These are phyloP conservation scores for Wasmannia auropunctata DNA, from an alignment of 1,140 invertebrate genomes.

Conservation along the genomic window DNA sequence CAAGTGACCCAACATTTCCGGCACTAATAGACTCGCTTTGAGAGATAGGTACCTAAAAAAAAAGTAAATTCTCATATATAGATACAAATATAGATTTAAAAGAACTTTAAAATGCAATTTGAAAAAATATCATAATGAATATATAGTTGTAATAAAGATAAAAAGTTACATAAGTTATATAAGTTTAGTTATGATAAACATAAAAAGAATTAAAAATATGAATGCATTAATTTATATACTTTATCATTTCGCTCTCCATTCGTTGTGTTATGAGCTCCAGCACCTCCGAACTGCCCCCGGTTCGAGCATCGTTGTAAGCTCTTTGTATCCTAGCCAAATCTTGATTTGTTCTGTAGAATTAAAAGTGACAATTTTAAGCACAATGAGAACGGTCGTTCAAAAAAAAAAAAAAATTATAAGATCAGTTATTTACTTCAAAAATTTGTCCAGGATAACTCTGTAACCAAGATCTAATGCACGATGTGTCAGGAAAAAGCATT, in stretches of 20 bases:
- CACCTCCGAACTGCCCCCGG: slow-evolving; percentile 84
- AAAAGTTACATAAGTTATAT: no score
- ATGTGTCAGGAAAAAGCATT: slow-evolving; percentile 96
- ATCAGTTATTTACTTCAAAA: slow-evolving; percentile 85
- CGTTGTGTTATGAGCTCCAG: slow-evolving; percentile 87
- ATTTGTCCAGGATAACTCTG: slow-evolving; percentile 91
- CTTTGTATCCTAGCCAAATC: slow-evolving; percentile 92
- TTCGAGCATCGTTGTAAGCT: slow-evolving; percentile 88
- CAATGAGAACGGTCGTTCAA: not conserved
- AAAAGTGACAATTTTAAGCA: slow-evolving; percentile 12
- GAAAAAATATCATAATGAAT: no score
- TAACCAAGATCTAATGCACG: slow-evolving; percentile 94
- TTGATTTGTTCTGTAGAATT: slow-evolving; percentile 83
- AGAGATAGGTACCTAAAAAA: slow-evolving; percentile 87
- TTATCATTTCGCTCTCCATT: slow-evolving; percentile 88
- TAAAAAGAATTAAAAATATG: not conserved
- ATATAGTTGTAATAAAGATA: not conserved
- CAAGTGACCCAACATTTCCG: slow-evolving; percentile 88
- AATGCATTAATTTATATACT: slow-evolving; percentile 77
- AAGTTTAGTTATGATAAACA: slow-evolving; percentile 73
- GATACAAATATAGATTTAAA: not conserved
- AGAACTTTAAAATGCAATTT: slow-evolving; percentile 24
- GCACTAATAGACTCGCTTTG: slow-evolving; percentile 90
- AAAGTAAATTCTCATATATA: slow-evolving; percentile 34
- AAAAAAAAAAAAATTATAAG: not conserved